Conservation (phyloP, 35 echinoderm and acorn worm species). For the Eucidaris tribuloides region DNA sequence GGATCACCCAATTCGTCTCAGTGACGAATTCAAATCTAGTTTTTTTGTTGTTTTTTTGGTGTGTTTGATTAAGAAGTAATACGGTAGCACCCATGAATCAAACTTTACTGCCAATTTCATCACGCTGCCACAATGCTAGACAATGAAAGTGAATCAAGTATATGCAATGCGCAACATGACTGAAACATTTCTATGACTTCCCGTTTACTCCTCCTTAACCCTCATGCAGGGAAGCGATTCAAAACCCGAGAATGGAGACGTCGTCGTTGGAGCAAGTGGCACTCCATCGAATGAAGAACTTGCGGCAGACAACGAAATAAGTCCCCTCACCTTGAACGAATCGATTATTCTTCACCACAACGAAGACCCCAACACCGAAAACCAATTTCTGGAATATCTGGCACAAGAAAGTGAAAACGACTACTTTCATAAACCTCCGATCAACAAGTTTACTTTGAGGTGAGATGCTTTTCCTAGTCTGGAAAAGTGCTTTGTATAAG, state of each 20-base stretch:
- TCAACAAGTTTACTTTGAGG: constrained; percentile 63
- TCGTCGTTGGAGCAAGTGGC: constrained; percentile 16
- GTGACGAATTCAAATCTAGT: not conserved
- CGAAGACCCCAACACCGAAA: constrained; percentile 45
- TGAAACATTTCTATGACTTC: not conserved
- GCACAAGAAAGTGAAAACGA: constrained; percentile 41
- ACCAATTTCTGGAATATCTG: constrained; percentile 64
- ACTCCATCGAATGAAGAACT: not conserved
- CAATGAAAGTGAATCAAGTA: not conserved
- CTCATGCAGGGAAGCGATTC: constrained; percentile 24
- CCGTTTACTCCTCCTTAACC: not conserved
- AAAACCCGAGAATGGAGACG: constrained; percentile 81
- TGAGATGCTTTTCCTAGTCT: not conserved
- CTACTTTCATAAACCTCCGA: constrained; percentile 88
- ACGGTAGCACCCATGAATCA: not conserved
- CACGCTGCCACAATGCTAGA: not conserved
- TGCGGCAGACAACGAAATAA: constrained; percentile 30
- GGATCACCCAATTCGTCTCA: too few relatives aligned
- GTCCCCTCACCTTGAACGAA: constrained; percentile 44
- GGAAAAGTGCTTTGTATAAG: not conserved
- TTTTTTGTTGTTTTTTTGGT: not conserved
- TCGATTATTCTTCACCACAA: constrained; percentile 37
- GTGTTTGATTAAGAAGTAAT: not conserved
- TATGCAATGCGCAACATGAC: not conserved
- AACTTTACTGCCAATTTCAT: not conserved